A percentile compares a stretch with the other conserved stretches of the same genome.
phyloP scores from a whole-genome alignment of 2,113 vertebrate genomes.

The Cygnus atratus region DNA sequence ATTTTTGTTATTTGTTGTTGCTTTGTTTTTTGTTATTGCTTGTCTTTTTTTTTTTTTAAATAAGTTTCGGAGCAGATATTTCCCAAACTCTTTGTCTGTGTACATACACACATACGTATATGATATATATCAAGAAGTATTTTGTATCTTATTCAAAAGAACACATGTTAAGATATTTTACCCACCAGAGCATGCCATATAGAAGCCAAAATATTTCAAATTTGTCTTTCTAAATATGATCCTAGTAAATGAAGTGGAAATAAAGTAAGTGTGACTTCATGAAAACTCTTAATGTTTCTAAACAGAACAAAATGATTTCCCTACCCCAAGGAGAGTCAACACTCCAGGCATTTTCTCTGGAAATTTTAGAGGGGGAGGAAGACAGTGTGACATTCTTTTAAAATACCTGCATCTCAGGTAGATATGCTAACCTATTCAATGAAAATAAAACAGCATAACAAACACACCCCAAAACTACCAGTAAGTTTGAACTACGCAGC shows the following conservation, averaged over 20 bases:
- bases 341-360: background rate
- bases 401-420: background rate
- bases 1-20: no score
- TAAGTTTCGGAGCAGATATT: background rate
- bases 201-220: background rate
- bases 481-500: background rate
- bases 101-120: background rate
- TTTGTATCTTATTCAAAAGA: background rate
- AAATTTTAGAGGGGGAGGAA: background rate
- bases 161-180: background rate
- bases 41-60: no score
- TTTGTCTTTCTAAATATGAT: background rate
- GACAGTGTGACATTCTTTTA: fast-evolving
- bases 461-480: background rate
- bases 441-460: background rate
- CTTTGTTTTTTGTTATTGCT: background rate
- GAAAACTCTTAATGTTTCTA: background rate
- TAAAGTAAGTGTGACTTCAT: background rate
- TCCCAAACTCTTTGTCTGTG: background rate
- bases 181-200: background rate
- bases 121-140: background rate
- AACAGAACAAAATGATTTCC: background rate
- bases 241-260: background rate
- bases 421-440: background rate
- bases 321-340: background rate